Evolutionary conservation across 2,113 vertebrate species (phyloP).

Genomic region (Prinia subflava): DNA sequence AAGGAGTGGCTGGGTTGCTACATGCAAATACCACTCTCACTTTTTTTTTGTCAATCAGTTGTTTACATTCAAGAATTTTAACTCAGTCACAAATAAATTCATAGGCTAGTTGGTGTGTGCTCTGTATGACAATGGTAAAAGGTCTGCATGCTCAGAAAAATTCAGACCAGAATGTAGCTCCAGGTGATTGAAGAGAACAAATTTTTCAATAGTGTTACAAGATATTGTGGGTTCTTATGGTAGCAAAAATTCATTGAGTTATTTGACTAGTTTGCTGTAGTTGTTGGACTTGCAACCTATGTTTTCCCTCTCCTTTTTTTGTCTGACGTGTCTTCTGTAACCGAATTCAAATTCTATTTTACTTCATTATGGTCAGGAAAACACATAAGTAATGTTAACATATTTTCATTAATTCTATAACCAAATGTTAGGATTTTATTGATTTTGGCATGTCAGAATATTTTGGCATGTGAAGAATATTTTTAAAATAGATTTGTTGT

Average conservation of each 20-base stretch:
- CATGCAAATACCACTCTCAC: neutral
- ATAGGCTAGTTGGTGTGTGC: neutral
- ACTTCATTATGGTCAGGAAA: neutral
- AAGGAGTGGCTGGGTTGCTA: neutral
- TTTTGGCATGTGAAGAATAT: neutral
- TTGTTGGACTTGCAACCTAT: neutral
- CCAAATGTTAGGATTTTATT: neutral
- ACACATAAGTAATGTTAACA: neutral
- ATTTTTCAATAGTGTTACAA: neutral
- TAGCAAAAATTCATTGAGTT: neutral
- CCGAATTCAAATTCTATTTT: neutral
- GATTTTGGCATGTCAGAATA: neutral
- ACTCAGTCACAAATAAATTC: neutral
- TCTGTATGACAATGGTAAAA: neutral
- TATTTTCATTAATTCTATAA: neutral
- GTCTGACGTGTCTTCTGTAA: neutral
- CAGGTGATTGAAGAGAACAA: neutral
- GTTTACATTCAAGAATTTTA: neutral
- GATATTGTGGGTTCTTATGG: neutral
- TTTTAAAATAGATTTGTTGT: neutral
- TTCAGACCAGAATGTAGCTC: neutral
- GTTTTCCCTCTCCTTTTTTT: neutral
- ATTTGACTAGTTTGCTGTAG: neutral
- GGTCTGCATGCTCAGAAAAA: neutral
- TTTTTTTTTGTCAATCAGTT: neutral